phyloP scores from a whole-genome alignment of 2,113 vertebrate species.

The rabbit (Oryctolagus cuniculus) region DNA sequence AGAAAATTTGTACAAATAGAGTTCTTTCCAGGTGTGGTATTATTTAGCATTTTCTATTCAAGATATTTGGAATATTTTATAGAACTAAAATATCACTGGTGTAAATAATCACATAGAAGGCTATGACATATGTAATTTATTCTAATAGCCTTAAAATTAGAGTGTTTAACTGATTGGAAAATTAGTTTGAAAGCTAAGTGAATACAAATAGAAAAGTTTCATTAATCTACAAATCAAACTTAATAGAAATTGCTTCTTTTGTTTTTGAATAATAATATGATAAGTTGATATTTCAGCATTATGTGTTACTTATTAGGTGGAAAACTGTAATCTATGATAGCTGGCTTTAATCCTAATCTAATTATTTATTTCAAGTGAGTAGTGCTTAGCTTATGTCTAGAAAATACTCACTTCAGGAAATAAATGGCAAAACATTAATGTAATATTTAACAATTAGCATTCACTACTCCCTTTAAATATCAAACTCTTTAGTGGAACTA shows the following conservation, averaged over 20 bases:
- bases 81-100: background rate
- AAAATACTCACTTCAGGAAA: conserved; percentile 2
- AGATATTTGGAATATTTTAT: background rate
- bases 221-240: background rate
- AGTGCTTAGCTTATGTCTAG: background rate
- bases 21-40: background rate
- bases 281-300: conserved; percentile 8
- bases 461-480: background rate
- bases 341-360: background rate
- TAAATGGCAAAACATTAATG: background rate
- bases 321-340: background rate
- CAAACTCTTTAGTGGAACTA: background rate
- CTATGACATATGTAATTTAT: background rate
- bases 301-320: background rate
- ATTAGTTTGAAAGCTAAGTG: background rate
- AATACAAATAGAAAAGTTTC: conserved; percentile 2
- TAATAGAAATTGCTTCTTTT: background rate
- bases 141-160: background rate
- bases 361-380: background rate
- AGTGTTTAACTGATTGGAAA: background rate
- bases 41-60: background rate
- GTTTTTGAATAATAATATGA: background rate
- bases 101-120: background rate
- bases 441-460: conserved; percentile 27
- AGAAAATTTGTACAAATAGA: background rate